phyloP scores from a whole-genome alignment of 2,888 invertebrate genomes.

The Notodonta dromedarius region DNA sequence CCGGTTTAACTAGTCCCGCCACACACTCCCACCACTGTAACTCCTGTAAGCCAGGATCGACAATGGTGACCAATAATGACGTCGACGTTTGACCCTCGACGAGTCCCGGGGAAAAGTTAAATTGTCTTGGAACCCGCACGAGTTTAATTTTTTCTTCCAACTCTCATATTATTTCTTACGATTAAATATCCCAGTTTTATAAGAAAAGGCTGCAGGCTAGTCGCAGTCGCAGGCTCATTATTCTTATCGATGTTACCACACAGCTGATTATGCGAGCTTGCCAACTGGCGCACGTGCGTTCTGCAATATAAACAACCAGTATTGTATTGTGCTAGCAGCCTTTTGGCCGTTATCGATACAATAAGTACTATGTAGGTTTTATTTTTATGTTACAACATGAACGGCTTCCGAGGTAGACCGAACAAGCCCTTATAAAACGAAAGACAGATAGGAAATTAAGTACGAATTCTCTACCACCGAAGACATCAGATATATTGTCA shows the following conservation, averaged over 20 bases:
- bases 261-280: conserved; percentile 16
- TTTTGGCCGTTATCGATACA: not conserved
- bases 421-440: not conserved
- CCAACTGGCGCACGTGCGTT: conserved; percentile 23
- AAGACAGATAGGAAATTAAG: not conserved
- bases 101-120: too few relatives aligned
- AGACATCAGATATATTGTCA: too few relatives aligned
- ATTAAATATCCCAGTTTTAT: not conserved
- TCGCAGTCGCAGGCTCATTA: not conserved
- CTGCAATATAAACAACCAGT: conserved; percentile 4
- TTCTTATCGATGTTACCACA: conserved; percentile 7
- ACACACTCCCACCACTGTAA: too few relatives aligned
- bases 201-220: not conserved
- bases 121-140: too few relatives aligned
- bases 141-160: too few relatives aligned
- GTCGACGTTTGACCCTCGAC: too few relatives aligned
- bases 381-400: not conserved
- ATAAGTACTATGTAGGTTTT: not conserved
- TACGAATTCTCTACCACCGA: too few relatives aligned
- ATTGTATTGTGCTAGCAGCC: not conserved
- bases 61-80: too few relatives aligned
- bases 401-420: not conserved
- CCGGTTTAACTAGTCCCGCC: too few relatives aligned
- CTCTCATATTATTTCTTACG: too few relatives aligned
- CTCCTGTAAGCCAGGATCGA: too few relatives aligned